Evolutionary conservation across 2,113 vertebrate species (phyloP).

Genomic region (Gracilinanus agilis): DNA sequence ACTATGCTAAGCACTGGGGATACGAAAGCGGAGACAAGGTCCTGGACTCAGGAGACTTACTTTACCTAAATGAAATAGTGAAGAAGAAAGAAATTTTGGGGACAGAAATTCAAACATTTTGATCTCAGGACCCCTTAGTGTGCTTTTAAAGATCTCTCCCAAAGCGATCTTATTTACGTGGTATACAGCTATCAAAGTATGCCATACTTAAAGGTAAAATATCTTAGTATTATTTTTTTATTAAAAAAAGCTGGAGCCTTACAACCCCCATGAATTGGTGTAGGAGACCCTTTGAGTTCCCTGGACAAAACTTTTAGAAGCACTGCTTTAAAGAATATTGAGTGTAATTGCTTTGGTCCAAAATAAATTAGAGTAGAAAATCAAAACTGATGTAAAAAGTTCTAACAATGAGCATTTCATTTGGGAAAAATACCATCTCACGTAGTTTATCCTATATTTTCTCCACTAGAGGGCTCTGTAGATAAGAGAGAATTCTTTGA

Average conservation of each 20-base stretch:
- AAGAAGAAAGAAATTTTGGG: neutral
- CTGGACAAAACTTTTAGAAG: neutral
- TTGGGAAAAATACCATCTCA: neutral
- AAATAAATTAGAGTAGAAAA: neutral
- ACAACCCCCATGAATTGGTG: neutral
- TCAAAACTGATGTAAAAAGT: neutral
- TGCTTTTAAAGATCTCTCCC: neutral
- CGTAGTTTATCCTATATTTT: neutral
- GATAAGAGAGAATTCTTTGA: conserved; percentile 30
- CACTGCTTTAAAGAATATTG: neutral
- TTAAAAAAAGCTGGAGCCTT: neutral
- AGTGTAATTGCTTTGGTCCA: neutral
- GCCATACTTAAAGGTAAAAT: neutral
- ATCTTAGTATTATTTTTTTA: neutral
- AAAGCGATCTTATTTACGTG: neutral
- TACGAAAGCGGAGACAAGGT: neutral
- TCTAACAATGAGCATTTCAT: neutral
- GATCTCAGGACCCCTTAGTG: neutral
- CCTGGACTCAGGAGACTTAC: neutral
- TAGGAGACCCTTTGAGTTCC: neutral
- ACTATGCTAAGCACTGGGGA: neutral
- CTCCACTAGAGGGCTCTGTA: conserved; percentile 74
- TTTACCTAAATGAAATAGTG: neutral
- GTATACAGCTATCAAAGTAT: neutral
- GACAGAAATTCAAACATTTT: neutral